Evolutionary conservation across 2,113 vertebrate genomes (phyloP).

Genomic region (Ramphastos sulfuratus): DNA sequence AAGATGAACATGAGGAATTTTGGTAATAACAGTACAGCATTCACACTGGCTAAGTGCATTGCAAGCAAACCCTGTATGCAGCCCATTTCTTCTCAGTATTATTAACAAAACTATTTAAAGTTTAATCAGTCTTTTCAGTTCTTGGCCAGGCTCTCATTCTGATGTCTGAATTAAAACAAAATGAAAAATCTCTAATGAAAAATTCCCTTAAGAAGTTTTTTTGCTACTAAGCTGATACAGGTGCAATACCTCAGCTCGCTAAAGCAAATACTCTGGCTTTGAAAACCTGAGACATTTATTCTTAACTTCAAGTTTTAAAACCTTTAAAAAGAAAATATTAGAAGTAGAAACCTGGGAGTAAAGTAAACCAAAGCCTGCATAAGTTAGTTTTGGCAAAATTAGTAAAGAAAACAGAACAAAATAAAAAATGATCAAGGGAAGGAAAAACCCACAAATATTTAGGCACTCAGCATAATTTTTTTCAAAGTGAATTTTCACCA

Average conservation of each 20-base stretch:
- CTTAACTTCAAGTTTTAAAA: conserved; percentile 48
- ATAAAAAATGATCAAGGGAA: conserved; percentile 48
- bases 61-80: neutral
- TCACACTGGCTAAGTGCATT: neutral
- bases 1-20: neutral
- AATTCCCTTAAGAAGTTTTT: conserved; percentile 15
- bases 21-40: neutral
- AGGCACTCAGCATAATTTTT: conserved; percentile 4
- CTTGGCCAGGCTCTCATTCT: conserved; percentile 2
- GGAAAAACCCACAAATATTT: conserved; percentile 56
- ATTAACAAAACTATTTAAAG: conserved; percentile 30
- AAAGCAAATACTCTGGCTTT: conserved; percentile 39
- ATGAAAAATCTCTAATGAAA: conserved; percentile 29
- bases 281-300: conserved; percentile 44
- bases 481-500: conserved; percentile 12
- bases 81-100: neutral
- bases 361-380: conserved; percentile 50
- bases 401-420: conserved; percentile 70
- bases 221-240: conserved; percentile 48
- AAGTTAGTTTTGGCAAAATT: conserved; percentile 75
- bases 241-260: conserved; percentile 29
- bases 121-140: conserved; percentile 21
- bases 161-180: conserved; percentile 13
- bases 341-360: conserved; percentile 30
- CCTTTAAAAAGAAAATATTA: conserved; percentile 46